Conservation (phyloP, 2,888 invertebrate genomes). For the Trissolcus brochymenae region DNA sequence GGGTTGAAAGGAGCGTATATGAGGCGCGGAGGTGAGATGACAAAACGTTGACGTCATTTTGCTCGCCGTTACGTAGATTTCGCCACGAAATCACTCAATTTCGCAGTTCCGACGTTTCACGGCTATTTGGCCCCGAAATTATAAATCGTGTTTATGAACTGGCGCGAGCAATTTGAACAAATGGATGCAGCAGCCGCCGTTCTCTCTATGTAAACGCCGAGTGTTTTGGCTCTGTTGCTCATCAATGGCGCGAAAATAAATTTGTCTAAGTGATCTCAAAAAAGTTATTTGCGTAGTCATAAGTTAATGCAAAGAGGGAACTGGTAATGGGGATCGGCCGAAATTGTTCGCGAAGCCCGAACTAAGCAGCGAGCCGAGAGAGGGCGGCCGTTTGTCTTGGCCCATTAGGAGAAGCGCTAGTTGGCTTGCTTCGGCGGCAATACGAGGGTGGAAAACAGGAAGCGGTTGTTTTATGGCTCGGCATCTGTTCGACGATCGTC, state of each 20-base stretch:
- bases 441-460: constrained; percentile 68
- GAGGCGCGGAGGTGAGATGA: constrained; percentile 53
- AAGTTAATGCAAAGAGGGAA: constrained; percentile 34
- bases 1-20: constrained; percentile 43
- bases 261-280: constrained; percentile 25
- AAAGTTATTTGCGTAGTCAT: constrained; percentile 25
- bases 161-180: constrained; percentile 33
- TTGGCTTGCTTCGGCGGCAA: constrained; percentile 69
- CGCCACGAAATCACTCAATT: constrained; percentile 55
- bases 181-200: constrained; percentile 26
- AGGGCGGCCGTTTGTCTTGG: constrained; percentile 76
- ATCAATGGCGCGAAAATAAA: constrained; percentile 24
- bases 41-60: constrained; percentile 50
- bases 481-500: constrained; percentile 77
- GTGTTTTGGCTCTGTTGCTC: background rate
- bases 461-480: constrained; percentile 76
- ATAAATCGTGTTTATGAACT: constrained; percentile 54
- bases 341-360: constrained; percentile 38
- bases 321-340: constrained; percentile 35
- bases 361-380: constrained; percentile 68
- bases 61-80: constrained; percentile 50
- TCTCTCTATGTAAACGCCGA: background rate
- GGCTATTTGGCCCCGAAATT: constrained; percentile 51
- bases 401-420: constrained; percentile 76
- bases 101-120: constrained; percentile 37